These are phyloP conservation scores for Brachionus koreanus DNA, from an alignment of 1,140 invertebrate species.

Conservation along the genomic window DNA sequence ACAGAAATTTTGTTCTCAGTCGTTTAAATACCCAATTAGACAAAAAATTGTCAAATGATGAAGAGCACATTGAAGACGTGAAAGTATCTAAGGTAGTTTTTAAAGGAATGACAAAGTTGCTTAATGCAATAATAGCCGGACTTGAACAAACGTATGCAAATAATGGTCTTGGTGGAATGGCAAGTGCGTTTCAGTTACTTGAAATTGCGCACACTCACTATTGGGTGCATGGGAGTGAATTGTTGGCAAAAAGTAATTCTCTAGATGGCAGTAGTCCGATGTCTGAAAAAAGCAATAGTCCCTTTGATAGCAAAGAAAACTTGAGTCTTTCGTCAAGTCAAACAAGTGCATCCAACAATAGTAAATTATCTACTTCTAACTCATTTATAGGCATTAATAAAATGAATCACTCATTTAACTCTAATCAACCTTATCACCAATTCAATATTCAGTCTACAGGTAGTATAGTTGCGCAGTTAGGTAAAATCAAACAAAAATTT, in stretches of 20 bases:
- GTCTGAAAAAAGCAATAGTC: slow-evolving; percentile 47
- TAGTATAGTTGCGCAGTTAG: slow-evolving; percentile 36
- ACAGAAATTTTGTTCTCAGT: slow-evolving; percentile 88
- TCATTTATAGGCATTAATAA: slow-evolving; percentile 12
- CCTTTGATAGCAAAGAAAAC: slow-evolving; percentile 37
- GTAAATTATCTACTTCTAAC: slow-evolving; percentile 26
- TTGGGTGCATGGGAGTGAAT: slow-evolving; percentile 75
- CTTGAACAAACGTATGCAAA: slow-evolving; percentile 86
- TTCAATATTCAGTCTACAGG: slow-evolving; percentile 39
- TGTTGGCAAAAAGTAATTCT: background rate
- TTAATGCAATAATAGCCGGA: slow-evolving; percentile 81
- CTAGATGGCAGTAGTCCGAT: slow-evolving; percentile 40
- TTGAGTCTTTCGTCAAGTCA: background rate
- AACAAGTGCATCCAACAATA: slow-evolving; percentile 19
- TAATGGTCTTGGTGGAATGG: slow-evolving; percentile 91
- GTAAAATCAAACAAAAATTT: slow-evolving; percentile 1
- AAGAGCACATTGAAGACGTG: slow-evolving; percentile 95
- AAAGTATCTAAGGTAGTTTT: slow-evolving; percentile 68
- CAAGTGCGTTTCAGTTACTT: slow-evolving; percentile 88
- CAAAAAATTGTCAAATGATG: slow-evolving; percentile 79
- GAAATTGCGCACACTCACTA: slow-evolving; percentile 98
- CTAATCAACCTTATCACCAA: background rate
- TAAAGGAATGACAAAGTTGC: slow-evolving; percentile 91
- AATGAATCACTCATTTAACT: background rate
- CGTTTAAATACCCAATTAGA: slow-evolving; percentile 90